phyloP scores from a whole-genome alignment of 1,140 invertebrate genomes.

The Trichonephila inaurata region DNA sequence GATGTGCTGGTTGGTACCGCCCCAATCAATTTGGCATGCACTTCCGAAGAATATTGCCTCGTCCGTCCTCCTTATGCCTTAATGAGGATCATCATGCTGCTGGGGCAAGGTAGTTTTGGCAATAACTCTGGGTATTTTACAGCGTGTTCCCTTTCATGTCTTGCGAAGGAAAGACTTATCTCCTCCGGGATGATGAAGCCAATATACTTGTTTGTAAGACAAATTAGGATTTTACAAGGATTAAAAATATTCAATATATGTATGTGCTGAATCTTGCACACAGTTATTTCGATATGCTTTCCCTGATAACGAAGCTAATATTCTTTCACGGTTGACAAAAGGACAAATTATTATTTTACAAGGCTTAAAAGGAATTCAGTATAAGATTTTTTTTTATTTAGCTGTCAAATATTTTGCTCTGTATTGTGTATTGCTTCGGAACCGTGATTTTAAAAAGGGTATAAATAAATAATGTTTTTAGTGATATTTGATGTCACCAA shows the following conservation, averaged over 20 bases:
- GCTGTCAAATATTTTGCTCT: too few species aligned
- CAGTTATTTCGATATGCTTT: too few species aligned
- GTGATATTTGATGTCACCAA: too few species aligned
- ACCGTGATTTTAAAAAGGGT: too few species aligned
- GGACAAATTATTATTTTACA: too few species aligned
- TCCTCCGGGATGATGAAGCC: neutral
- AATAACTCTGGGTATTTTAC: constrained; percentile 44
- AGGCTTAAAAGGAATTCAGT: too few species aligned
- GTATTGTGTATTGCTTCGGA: too few species aligned
- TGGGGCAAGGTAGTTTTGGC: constrained; percentile 13
- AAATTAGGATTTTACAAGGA: neutral
- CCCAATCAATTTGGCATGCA: constrained; percentile 50
- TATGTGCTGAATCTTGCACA: too few species aligned
- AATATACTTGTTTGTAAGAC: neutral
- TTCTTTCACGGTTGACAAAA: too few species aligned
- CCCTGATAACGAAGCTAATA: too few species aligned
- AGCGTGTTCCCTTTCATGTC: neutral
- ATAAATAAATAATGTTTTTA: too few species aligned
- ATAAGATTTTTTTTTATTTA: too few species aligned
- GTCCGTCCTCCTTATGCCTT: neutral
- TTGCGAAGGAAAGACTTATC: neutral
- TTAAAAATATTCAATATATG: neutral
- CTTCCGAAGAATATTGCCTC: constrained; percentile 1
- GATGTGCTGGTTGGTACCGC: constrained; percentile 16
- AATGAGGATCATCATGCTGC: constrained; percentile 51